Evolutionary conservation across 2,888 invertebrate species (phyloP).

Genomic region (Allygus modestus): DNA sequence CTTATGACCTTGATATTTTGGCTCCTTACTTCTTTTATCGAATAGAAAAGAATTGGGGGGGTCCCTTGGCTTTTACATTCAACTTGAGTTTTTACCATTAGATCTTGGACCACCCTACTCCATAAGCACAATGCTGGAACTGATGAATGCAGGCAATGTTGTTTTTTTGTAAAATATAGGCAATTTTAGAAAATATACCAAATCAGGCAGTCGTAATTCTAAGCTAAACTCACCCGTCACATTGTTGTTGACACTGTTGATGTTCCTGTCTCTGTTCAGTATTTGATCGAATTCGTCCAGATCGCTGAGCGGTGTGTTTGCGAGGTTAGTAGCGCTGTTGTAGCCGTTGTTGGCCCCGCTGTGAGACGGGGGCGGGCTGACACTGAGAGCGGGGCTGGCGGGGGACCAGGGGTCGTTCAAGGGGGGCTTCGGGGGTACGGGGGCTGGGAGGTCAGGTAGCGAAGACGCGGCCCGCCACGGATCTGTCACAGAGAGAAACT

Average conservation of each 20-base stretch:
- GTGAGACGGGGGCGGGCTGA: slow-evolving; percentile 43
- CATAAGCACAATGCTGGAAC: no score
- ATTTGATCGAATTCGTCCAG: slow-evolving; percentile 93
- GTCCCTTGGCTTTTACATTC: slow-evolving; percentile 1
- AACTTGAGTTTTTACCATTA: background rate
- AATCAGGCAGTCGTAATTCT: no score
- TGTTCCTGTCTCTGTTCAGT: slow-evolving; percentile 83
- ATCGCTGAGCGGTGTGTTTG: slow-evolving; percentile 75
- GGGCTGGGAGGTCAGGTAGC: slow-evolving; percentile 67
- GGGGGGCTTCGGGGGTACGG: slow-evolving; percentile 73
- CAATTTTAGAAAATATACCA: no score
- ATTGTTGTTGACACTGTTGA: slow-evolving; percentile 69
- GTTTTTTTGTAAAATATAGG: no score
- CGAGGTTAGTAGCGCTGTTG: slow-evolving; percentile 3
- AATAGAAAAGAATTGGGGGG: background rate
- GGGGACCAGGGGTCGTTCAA: slow-evolving; percentile 69
- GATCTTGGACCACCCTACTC: background rate
- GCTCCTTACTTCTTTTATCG: background rate
- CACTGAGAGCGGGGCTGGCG: slow-evolving; percentile 73
- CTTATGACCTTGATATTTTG: background rate
- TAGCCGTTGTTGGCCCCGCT: background rate
- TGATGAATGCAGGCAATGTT: no score
- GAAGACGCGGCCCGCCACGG: slow-evolving; percentile 65
- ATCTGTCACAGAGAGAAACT: no score
- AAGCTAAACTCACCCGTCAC: slow-evolving; percentile 71